phyloP scores from a whole-genome alignment of 2,888 invertebrate genomes.

The Parascotia fuliginaria region DNA sequence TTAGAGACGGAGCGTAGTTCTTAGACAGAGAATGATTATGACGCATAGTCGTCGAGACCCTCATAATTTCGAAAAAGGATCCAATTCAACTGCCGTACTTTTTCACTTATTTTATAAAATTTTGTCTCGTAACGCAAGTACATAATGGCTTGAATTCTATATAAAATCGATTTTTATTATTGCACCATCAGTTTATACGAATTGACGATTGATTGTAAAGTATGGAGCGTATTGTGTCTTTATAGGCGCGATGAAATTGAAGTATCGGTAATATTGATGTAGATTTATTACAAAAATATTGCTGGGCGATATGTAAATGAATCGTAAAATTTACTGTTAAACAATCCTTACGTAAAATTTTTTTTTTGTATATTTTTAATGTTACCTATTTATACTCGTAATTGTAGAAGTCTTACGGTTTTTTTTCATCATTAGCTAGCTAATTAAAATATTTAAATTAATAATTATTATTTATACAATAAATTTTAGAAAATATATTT shows the following conservation, averaged over 20 bases:
- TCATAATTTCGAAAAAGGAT: constrained; percentile 57
- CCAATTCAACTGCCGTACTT: constrained; percentile 52
- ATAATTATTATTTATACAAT: no score
- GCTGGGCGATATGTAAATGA: no score
- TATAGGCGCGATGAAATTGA: constrained; percentile 2
- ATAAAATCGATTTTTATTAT: constrained; percentile 39
- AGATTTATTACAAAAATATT: background rate
- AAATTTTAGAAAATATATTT: no score
- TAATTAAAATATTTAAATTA: no score
- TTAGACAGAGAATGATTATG: constrained; percentile 69
- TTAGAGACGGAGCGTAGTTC: constrained; percentile 56
- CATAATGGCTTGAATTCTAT: constrained; percentile 36
- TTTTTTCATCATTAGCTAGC: no score
- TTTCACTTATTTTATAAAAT: constrained; percentile 52
- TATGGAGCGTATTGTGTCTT: constrained; percentile 8
- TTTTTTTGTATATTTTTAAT: no score
- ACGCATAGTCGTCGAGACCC: constrained; percentile 59
- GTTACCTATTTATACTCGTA: no score
- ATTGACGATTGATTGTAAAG: constrained; percentile 20
- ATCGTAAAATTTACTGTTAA: no score
- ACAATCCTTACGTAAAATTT: no score
- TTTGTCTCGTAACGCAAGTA: constrained; percentile 42
- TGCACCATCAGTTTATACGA: constrained; percentile 30
- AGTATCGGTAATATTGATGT: constrained; percentile 1
- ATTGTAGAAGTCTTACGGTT: no score